A percentile compares a stretch with the other conserved stretches of the same genome.
phyloP scores from a whole-genome alignment of 2,797 vertebrate genomes.

The Clarias fuscus region DNA sequence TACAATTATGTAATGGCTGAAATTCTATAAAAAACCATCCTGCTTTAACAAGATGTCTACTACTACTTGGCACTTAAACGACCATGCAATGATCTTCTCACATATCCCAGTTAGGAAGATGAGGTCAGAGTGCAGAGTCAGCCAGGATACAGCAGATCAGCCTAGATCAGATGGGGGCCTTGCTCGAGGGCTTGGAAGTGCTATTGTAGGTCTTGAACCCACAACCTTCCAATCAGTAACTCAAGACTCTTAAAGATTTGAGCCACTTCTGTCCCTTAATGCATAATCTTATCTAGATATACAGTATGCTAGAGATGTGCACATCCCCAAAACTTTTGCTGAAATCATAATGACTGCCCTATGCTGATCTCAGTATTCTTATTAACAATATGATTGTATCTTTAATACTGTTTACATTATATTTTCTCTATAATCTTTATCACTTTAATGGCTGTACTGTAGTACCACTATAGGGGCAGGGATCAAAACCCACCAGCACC shows the following conservation, averaged over 20 bases:
- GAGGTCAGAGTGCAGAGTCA: no score
- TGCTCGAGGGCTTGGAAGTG: no score
- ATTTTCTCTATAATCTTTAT: neutral
- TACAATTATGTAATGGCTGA: neutral
- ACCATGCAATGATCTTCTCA: no score
- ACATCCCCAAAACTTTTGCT: neutral
- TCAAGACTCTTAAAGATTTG: no score
- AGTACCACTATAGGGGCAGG: neutral
- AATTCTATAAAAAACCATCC: neutral
- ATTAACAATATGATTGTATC: neutral
- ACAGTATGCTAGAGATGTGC: neutral
- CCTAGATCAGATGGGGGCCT: no score
- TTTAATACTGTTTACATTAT: neutral
- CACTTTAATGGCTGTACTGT: neutral
- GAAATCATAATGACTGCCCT: neutral
- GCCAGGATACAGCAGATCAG: no score
- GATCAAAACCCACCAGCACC: no score
- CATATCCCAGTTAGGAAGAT: no score
- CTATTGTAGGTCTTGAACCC: no score
- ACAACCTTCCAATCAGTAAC: no score
- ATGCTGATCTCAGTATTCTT: neutral
- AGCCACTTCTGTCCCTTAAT: neutral
- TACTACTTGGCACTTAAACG: no score
- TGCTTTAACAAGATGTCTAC: neutral
- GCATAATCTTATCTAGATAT: neutral